Percentiles rank a stretch among this genome's conserved stretches.
Evolutionary conservation across 1,140 invertebrate species (phyloP).

Genomic region (Aporrectodea caliginosa): DNA sequence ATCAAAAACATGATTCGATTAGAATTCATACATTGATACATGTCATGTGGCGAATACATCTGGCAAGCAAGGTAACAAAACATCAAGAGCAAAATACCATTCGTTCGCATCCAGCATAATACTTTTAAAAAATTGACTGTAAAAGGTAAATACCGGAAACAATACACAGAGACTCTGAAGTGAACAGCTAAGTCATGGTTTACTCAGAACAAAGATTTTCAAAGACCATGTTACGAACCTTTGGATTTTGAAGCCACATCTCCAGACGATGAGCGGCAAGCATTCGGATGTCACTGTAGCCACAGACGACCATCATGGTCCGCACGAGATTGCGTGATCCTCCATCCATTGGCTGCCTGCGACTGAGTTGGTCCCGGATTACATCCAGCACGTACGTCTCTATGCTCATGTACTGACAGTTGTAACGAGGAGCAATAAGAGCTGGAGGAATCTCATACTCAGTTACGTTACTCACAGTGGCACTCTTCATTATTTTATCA

Average conservation of each 20-base stretch:
- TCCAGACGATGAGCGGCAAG: slow-evolving; percentile 79
- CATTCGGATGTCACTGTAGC: slow-evolving; percentile 77
- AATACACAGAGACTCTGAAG: too few species aligned
- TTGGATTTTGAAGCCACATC: slow-evolving; percentile 92
- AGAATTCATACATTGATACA: too few species aligned
- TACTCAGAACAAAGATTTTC: too few species aligned
- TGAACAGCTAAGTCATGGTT: too few species aligned
- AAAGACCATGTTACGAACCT: slow-evolving; percentile 59
- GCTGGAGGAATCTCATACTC: not conserved
- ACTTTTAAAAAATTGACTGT: too few species aligned
- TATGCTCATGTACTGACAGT: slow-evolving; percentile 66
- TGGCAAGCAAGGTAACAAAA: too few species aligned
- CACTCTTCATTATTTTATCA: not conserved
- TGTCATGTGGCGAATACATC: too few species aligned
- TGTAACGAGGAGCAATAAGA: slow-evolving; percentile 58
- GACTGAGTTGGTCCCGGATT: slow-evolving; percentile 78
- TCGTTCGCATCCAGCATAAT: too few species aligned
- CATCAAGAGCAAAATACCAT: too few species aligned
- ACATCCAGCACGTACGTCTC: slow-evolving; percentile 78
- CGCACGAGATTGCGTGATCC: slow-evolving; percentile 83
- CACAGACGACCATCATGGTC: slow-evolving; percentile 76
- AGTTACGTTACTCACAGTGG: not conserved
- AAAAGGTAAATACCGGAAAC: too few species aligned
- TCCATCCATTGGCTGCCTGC: slow-evolving; percentile 77
- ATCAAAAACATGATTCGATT: too few species aligned